phyloP scores from a whole-genome alignment of 2,113 vertebrate species.

The Saguinus midas region DNA sequence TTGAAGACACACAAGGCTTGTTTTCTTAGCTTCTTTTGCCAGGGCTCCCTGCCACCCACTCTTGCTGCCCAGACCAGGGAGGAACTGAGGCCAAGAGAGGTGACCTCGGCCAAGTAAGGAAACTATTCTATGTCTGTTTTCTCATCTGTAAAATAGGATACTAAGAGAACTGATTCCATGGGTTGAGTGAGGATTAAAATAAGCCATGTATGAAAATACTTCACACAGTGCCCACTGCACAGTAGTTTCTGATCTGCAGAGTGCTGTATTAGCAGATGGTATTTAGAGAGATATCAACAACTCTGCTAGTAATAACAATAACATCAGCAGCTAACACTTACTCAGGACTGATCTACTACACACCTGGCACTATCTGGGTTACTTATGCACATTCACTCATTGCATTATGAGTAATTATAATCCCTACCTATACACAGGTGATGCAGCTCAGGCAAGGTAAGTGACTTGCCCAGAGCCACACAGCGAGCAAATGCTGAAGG shows the following conservation, averaged over 20 bases:
- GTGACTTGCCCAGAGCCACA: not conserved
- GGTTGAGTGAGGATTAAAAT: not conserved
- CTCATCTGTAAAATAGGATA: not conserved
- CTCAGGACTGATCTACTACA: accelerated
- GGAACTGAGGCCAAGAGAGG: not conserved
- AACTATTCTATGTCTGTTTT: not conserved
- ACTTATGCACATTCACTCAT: not conserved
- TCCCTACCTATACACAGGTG: not conserved
- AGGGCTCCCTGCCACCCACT: not conserved
- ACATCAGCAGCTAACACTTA: not conserved
- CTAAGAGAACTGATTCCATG: not conserved
- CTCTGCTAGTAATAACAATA: not conserved
- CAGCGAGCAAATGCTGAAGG: not conserved
- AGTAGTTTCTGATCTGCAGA: not conserved
- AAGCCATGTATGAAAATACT: not conserved
- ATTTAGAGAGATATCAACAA: not conserved
- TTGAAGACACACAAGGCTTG: too few relatives aligned
- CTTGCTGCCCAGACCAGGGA: not conserved
- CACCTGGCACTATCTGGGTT: not conserved
- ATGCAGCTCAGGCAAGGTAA: too few relatives aligned
- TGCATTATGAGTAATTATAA: not conserved
- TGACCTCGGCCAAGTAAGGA: not conserved
- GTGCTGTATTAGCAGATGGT: not conserved
- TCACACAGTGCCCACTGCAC: too few relatives aligned
- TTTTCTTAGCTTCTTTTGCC: not conserved